Evolutionary conservation across 1,140 invertebrate species (phyloP).

Genomic region (Polyergus mexicanus): DNA sequence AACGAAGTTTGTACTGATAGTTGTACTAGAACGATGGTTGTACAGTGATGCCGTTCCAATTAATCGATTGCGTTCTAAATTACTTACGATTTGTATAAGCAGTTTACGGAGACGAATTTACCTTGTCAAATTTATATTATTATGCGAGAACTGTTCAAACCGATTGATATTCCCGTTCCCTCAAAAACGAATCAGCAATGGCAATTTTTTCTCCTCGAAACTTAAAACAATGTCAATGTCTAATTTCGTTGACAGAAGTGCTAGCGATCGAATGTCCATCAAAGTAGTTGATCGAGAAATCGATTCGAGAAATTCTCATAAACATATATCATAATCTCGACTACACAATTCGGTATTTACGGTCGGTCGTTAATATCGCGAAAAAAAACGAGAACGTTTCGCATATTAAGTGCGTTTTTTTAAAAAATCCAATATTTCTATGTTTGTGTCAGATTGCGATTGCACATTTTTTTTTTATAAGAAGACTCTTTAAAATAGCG

Average conservation of each 20-base stretch:
- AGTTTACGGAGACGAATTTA: conserved; percentile 20
- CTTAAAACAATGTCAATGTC: conserved; percentile 52
- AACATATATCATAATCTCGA: neutral
- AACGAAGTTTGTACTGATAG: neutral
- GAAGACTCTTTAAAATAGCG: neutral
- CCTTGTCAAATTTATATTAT: conserved; percentile 46
- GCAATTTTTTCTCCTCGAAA: neutral
- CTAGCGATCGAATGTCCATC: conserved; percentile 13
- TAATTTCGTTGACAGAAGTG: conserved; percentile 39
- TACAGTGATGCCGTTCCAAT: neutral
- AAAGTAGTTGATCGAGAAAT: conserved; percentile 32
- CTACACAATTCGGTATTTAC: conserved; percentile 26
- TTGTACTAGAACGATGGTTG: too few relatives aligned
- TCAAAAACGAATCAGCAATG: conserved; percentile 23
- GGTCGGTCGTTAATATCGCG: conserved; percentile 9
- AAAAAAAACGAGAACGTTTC: conserved; percentile 1
- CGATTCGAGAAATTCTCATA: conserved; percentile 2
- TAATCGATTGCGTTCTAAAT: conserved; percentile 33
- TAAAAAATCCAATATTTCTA: neutral
- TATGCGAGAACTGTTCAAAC: conserved; percentile 23
- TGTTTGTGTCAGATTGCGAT: neutral
- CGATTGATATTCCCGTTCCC: conserved; percentile 11
- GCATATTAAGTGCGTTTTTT: neutral
- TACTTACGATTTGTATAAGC: conserved; percentile 36
- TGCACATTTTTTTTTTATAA: neutral